Base-by-base conservation (phyloP, 2,113 vertebrate genomes). In the Daboia siamensis region DNA sequence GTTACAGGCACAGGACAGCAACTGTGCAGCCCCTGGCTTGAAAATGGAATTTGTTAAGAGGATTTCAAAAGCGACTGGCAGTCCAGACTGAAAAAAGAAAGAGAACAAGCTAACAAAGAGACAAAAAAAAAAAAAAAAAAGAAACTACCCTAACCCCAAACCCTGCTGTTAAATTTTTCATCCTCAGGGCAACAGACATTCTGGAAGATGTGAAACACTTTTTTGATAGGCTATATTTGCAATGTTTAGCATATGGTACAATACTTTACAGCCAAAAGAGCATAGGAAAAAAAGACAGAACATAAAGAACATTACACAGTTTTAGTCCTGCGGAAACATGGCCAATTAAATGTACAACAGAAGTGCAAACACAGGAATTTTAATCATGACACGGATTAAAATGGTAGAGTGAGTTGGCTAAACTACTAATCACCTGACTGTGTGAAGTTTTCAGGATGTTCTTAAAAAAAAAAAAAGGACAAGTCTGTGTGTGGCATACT, bases 181-280 rank as follows among this genome's bases (percentile, higher is more conserved):
- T 97, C 97, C 97, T 98, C 97, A 97, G 97, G 98, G 98, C 98
- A 98, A 98, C 97, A 98, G 97, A 97, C 97, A 97, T 96, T 96
- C 96, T 97, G 97, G 96, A 96, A 97, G 97, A 97, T 95, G 96
- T 97, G 95, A 97, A 97, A 97, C 96, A 97, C 96, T 96, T 96
- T 96, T 74, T 97, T 46, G 97, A 98, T 97, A 97, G 97, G 97
- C 96, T 97, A 97, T 97, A 97, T 95, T 97, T 97, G 98, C 93
- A 96, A 96, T 96, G 97, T 97, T 95, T 97, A 96, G 95, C 96
- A 95, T 97, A 97, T 96, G 96, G 97, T 98, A 97, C 95, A 97
- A 95, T 97, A 97, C 95, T 97, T 95, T 98, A 98, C 97, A 98
- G 97, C 96, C 96, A 96, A 95, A 98, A 97, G 96, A 97, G 96